phyloP scores from a whole-genome alignment of 2,797 vertebrate genomes.

The Helicolenus hilgendorfi region DNA sequence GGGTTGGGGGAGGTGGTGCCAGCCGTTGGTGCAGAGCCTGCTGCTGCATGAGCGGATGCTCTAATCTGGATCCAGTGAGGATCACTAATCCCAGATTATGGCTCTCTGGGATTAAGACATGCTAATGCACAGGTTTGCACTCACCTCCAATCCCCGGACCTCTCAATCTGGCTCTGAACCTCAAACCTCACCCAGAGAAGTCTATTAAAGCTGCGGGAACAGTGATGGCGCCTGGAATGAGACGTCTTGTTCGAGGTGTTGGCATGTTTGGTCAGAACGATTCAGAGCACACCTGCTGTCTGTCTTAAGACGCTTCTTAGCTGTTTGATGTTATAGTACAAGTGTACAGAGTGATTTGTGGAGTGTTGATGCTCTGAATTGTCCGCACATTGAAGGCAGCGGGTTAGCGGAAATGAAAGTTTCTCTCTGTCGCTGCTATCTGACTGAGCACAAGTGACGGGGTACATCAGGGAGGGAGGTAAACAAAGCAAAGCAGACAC shows the following conservation, averaged over 20 bases:
- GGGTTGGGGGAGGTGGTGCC: slow-evolving; percentile 58
- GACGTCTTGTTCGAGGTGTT: slow-evolving; percentile 60
- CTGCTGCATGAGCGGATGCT: slow-evolving; percentile 83
- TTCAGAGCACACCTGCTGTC: slow-evolving; percentile 37
- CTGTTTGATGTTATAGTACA: slow-evolving; percentile 34
- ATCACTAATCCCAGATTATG: slow-evolving; percentile 91
- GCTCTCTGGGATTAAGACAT: slow-evolving; percentile 86
- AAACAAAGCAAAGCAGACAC: slow-evolving; percentile 81
- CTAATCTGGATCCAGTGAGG: slow-evolving; percentile 84
- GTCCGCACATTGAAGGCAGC: slow-evolving; percentile 29
- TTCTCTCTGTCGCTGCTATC: slow-evolving; percentile 57
- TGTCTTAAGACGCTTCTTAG: slow-evolving; percentile 11
- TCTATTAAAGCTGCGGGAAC: slow-evolving; percentile 34
- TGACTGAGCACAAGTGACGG: slow-evolving; percentile 71
- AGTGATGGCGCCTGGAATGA: slow-evolving; percentile 22
- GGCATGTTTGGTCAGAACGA: slow-evolving; percentile 34
- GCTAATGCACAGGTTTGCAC: slow-evolving; percentile 89
- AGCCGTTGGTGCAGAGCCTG: slow-evolving; percentile 81
- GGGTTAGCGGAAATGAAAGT: slow-evolving; percentile 75
- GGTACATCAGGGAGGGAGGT: slow-evolving; percentile 71
- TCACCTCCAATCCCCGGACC: slow-evolving; percentile 82
- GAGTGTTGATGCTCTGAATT: slow-evolving; percentile 30
- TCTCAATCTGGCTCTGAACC: slow-evolving; percentile 76
- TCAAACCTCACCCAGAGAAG: slow-evolving; percentile 53
- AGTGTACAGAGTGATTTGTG: slow-evolving; percentile 54